Percentiles rank a stretch among this genome's conserved stretches.
These are phyloP conservation scores for Dryocosmus kuriphilus DNA, from an alignment of 2,888 invertebrate genomes.

Conservation along the genomic window DNA sequence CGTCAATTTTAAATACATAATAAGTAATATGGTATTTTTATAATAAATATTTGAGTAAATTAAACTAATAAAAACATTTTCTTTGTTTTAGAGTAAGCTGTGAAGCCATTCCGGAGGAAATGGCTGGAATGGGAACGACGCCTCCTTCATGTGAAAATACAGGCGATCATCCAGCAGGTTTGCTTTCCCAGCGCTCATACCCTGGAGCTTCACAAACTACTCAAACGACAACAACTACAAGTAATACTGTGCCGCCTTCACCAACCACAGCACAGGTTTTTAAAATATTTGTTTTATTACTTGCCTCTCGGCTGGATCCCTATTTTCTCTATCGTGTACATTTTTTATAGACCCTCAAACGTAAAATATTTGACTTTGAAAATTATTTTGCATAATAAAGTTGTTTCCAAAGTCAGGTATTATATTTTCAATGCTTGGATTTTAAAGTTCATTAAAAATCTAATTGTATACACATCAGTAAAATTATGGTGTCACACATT, in stretches of 20 bases:
- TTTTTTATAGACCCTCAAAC: too few species aligned
- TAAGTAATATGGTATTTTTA: background rate
- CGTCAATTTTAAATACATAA: background rate
- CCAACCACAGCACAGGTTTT: conserved; percentile 74
- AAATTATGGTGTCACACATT: too few species aligned
- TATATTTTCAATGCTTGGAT: too few species aligned
- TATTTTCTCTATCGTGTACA: too few species aligned
- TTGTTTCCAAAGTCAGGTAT: too few species aligned
- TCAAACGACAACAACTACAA: conserved; percentile 69
- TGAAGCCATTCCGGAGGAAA: conserved; percentile 95
- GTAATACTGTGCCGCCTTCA: conserved; percentile 78
- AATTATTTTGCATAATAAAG: too few species aligned
- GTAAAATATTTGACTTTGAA: too few species aligned
- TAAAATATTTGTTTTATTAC: background rate
- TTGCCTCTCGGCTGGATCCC: too few species aligned
- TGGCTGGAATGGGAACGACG: conserved; percentile 85
- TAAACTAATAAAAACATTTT: conserved; percentile 20
- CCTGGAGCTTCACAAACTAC: conserved; percentile 77
- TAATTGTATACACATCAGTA: too few species aligned
- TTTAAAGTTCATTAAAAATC: too few species aligned
- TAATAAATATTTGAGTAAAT: conserved; percentile 1
- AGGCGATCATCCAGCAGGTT: conserved; percentile 77
- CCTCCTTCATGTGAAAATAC: conserved; percentile 81
- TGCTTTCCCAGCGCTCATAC: conserved; percentile 79
- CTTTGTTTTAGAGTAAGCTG: conserved; percentile 84